Evolutionary conservation across 2,113 vertebrate genomes (phyloP), one percentile per base, ranked within the genome.

Genomic region (Indicator maculatus): DNA sequence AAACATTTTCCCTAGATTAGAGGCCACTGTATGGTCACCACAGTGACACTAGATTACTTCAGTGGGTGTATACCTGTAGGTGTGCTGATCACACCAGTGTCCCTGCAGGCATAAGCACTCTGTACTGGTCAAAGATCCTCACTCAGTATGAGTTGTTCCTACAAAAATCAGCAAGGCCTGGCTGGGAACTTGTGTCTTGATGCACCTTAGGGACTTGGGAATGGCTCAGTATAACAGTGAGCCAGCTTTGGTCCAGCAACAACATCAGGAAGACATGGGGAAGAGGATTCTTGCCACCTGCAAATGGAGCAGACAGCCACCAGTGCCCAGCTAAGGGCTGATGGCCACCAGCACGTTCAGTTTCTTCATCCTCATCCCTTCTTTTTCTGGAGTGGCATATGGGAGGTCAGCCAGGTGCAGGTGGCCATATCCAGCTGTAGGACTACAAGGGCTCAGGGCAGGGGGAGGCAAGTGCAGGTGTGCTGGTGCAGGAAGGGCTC

Each of bases 181-280:
- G 15, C 47, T 65, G 45, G 36, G 52, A 88, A 81, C 61, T 55
- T 4, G 1, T 69, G 79, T 88, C 72, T 36, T 63, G 60, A 59
- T 76, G 33, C 83, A 81, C 55, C 56, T 66, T 70, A 70, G 52
- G 73, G 53, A 80, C 3, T 5, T 11, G 2, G 70, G 36, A 90
- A 89, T 12, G 82, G 91, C 88, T 94, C 90, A 87, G 67, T 47
- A 18, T 76, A 74, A 83, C 69, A 83, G 76, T 16, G 81, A 94
- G 86, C 92, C 94, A 94, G 70, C 94, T 97, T 95, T 95, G 95
- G 95, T 95, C 94, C 95, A 93, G 88, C 69, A 95, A 83, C 47
- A 87, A 50, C 80, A 59, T 84, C 73, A 91, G 90, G 94, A 95
- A 97, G 93, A 95, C n/a, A 0, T 55, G 83, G 94, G 93, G 74